Evolutionary conservation across 2,888 invertebrate genomes (phyloP).

Genomic region (Stictocephala bisonia): DNA sequence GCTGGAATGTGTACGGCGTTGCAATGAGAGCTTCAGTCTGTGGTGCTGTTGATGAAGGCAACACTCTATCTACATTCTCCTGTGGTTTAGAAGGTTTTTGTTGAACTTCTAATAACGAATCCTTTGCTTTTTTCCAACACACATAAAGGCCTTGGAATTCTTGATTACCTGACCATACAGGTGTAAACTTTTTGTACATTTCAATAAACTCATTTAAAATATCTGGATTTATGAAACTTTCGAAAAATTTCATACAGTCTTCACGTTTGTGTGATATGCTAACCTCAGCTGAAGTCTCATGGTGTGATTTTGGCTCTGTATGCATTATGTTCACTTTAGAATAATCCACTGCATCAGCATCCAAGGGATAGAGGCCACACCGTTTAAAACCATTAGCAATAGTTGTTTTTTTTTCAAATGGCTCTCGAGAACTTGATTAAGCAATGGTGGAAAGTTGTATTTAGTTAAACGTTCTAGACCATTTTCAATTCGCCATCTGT

Average conservation of each 20-base stretch:
- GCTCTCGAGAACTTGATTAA: slow-evolving; percentile 50
- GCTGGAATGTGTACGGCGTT: background rate
- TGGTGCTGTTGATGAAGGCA: background rate
- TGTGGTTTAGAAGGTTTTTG: background rate
- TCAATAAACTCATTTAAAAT: background rate
- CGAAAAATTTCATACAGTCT: background rate
- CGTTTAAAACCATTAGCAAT: slow-evolving; percentile 58
- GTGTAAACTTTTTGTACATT: background rate
- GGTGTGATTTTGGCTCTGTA: background rate
- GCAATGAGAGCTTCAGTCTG: background rate
- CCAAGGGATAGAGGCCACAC: slow-evolving; percentile 57
- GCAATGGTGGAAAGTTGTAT: slow-evolving; percentile 26
- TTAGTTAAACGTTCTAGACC: slow-evolving; percentile 19
- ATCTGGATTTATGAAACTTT: background rate
- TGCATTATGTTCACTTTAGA: background rate
- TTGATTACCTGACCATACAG: background rate
- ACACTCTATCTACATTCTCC: background rate
- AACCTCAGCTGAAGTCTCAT: too few species aligned
- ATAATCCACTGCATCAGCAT: background rate
- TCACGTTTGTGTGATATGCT: too few species aligned
- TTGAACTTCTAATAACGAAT: background rate
- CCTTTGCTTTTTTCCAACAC: slow-evolving; percentile 10
- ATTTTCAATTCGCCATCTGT: background rate
- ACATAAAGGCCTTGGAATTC: slow-evolving; percentile 12
- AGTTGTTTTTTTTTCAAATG: slow-evolving; percentile 51